phyloP scores from a whole-genome alignment of 2,888 invertebrate species.

The Diachrysia chrysitis region DNA sequence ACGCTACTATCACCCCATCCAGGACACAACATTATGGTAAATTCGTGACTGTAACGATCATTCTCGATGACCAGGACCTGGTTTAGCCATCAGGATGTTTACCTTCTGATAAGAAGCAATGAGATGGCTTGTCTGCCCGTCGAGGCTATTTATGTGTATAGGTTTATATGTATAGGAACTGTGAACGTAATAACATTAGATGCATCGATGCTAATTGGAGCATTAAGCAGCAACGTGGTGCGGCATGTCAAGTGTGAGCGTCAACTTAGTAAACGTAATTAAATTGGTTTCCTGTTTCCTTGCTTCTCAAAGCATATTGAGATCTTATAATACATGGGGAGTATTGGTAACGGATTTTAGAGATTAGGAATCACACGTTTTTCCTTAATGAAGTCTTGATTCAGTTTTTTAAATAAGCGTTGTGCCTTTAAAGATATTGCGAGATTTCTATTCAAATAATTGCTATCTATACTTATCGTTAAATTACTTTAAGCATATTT shows the following conservation, averaged over 20 bases:
- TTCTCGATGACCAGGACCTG: neutral
- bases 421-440: too few relatives aligned
- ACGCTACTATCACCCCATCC: too few relatives aligned
- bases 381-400: too few relatives aligned
- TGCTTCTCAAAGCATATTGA: neutral
- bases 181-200: slow-evolving; percentile 22
- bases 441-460: too few relatives aligned
- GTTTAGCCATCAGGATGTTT: neutral
- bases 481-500: too few relatives aligned
- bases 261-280: slow-evolving; percentile 30
- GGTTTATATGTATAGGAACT: too few relatives aligned
- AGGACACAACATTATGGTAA: neutral
- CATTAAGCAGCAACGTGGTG: slow-evolving; percentile 22
- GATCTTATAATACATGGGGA: neutral
- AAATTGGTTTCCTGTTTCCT: slow-evolving; percentile 31
- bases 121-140: neutral
- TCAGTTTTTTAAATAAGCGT: too few relatives aligned
- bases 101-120: neutral
- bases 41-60: neutral
- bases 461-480: too few relatives aligned
- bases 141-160: too few relatives aligned
- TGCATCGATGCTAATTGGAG: slow-evolving; percentile 44
- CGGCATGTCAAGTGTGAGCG: slow-evolving; percentile 36
- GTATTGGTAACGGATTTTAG: neutral
- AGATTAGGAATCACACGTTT: too few relatives aligned